These are phyloP conservation scores for Listronotus oregonensis DNA, from an alignment of 1,140 invertebrate species.

Conservation along the genomic window DNA sequence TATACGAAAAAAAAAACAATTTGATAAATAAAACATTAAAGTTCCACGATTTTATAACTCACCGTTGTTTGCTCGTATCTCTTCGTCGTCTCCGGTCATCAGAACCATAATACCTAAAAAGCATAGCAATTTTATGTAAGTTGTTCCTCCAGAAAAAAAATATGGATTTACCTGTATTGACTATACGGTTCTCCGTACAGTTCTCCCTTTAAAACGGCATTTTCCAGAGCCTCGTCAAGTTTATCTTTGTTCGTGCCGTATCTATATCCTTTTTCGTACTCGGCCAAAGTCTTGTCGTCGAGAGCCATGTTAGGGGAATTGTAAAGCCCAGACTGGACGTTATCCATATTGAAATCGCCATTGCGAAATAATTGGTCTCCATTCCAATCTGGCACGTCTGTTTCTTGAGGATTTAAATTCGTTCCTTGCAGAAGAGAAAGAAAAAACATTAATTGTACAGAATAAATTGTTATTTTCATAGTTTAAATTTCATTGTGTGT, in stretches of 20 bases:
- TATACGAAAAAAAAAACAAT: too few relatives aligned
- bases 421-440: conserved; percentile 28
- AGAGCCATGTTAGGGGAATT: conserved; percentile 21
- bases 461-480: too few relatives aligned
- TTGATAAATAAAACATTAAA: too few relatives aligned
- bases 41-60: conserved; percentile 1
- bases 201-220: conserved; percentile 55
- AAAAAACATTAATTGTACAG: too few relatives aligned
- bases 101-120: conserved; percentile 24
- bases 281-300: conserved; percentile 50
- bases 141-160: background rate
- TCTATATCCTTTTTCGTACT: conserved; percentile 54
- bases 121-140: background rate
- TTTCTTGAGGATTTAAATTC: conserved; percentile 35
- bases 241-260: conserved; percentile 52
- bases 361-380: conserved; percentile 35
- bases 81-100: conserved; percentile 19
- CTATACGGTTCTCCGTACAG: conserved; percentile 53
- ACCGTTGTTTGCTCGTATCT: conserved; percentile 30
- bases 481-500: too few relatives aligned
- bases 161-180: conserved; percentile 47
- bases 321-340: conserved; percentile 38
- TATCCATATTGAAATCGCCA: conserved; percentile 32
- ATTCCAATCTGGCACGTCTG: conserved; percentile 38
- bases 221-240: conserved; percentile 53